These are phyloP conservation scores for Patella pellucida DNA, from an alignment of 2,888 invertebrate species.

Conservation along the genomic window DNA sequence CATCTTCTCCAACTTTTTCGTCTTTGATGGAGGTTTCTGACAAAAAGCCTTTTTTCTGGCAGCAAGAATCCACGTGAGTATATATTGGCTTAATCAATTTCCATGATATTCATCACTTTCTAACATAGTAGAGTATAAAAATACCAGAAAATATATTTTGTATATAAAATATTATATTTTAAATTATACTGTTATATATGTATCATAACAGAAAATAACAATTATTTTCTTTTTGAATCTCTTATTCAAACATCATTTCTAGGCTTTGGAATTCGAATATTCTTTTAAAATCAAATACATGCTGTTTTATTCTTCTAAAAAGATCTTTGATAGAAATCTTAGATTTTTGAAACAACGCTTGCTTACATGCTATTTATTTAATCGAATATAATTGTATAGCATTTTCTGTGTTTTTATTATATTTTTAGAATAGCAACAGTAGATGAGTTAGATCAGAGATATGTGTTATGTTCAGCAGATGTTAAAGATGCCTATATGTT, in stretches of 20 bases:
- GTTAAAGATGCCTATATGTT: slow-evolving; percentile 94
- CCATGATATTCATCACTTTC: background rate
- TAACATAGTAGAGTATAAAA: background rate
- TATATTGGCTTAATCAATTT: background rate
- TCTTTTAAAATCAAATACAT: too few relatives aligned
- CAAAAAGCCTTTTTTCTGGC: slow-evolving; percentile 75
- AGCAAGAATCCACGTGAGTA: slow-evolving; percentile 77
- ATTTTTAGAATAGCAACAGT: slow-evolving; percentile 81
- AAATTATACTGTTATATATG: background rate
- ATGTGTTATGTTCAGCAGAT: slow-evolving; percentile 90
- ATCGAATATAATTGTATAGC: background rate
- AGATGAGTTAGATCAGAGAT: slow-evolving; percentile 89
- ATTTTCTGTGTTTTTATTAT: background rate
- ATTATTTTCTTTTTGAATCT: too few relatives aligned
- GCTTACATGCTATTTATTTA: too few relatives aligned
- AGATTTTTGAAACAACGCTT: too few relatives aligned
- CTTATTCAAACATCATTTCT: too few relatives aligned
- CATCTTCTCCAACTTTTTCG: slow-evolving; percentile 87
- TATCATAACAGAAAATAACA: background rate
- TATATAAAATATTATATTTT: background rate
- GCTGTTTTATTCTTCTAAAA: too few relatives aligned
- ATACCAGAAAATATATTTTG: background rate
- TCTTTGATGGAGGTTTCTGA: slow-evolving; percentile 78
- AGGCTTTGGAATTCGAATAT: too few relatives aligned
- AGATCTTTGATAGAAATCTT: too few relatives aligned